A percentile compares a stretch with the other conserved stretches of the same genome.
Evolutionary conservation across 2,797 vertebrate species (phyloP).

Genomic region (Hippopotamyrus pictus): DNA sequence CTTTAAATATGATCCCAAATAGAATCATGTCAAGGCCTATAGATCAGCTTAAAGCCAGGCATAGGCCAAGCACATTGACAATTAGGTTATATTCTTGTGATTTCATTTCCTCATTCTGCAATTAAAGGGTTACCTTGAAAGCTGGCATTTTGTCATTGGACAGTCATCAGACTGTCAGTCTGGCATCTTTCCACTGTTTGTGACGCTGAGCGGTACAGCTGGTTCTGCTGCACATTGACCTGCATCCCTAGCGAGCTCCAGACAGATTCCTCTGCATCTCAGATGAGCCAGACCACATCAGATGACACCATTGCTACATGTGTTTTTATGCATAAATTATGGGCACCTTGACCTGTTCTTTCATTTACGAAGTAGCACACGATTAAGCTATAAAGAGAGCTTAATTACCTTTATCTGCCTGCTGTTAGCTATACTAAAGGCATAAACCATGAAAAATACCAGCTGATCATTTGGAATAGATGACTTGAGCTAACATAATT

Average conservation of each 20-base stretch:
- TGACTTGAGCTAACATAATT: not conserved
- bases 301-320: not conserved
- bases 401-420: not conserved
- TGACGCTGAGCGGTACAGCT: not conserved
- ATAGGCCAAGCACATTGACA: not conserved
- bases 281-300: not conserved
- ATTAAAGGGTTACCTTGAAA: not conserved
- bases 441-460: not conserved
- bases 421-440: not conserved
- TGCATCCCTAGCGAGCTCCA: not conserved
- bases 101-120: not conserved
- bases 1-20: not conserved
- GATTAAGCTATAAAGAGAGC: not conserved
- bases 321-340: not conserved
- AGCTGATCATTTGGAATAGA: not conserved
- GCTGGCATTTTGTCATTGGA: not conserved
- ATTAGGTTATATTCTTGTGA: not conserved
- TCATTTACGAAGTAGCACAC: not conserved
- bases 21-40: not conserved
- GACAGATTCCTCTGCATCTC: not conserved
- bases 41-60: not conserved
- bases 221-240: not conserved
- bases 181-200: not conserved
- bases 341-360: not conserved
- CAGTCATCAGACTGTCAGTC: not conserved